phyloP scores from a whole-genome alignment of 2,113 vertebrate genomes.

The Scopus umbretta region DNA sequence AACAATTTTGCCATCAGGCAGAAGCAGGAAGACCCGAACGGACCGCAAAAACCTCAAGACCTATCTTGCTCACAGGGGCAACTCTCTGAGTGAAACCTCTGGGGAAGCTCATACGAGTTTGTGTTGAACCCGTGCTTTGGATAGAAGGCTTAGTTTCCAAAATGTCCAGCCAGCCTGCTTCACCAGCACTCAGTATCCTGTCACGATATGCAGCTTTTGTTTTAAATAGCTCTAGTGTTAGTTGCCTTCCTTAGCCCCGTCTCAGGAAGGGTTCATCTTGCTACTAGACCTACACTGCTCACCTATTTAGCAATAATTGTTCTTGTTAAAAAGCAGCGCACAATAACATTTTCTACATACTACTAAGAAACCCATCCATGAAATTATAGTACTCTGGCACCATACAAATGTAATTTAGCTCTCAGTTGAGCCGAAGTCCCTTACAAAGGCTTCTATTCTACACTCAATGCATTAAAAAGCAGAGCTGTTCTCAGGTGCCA shows the following conservation, averaged over 20 bases:
- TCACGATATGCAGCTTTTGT: background rate
- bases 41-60: background rate
- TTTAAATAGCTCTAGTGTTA: background rate
- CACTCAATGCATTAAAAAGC: slow-evolving; percentile 24
- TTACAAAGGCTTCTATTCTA: slow-evolving; percentile 54
- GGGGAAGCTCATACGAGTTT: background rate
- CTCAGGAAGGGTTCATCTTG: background rate
- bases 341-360: slow-evolving; percentile 43
- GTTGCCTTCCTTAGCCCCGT: background rate
- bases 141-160: background rate
- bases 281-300: background rate
- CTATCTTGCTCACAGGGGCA: background rate
- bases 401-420: background rate
- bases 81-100: background rate
- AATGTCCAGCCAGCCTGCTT: background rate
- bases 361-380: slow-evolving; percentile 27
- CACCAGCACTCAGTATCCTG: background rate
- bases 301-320: background rate
- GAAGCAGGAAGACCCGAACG: background rate
- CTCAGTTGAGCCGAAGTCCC: background rate
- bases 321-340: slow-evolving; percentile 35
- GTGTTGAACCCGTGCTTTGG: background rate
- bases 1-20: background rate
- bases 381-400: slow-evolving; percentile 39
- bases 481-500: slow-evolving; percentile 56